Evolutionary conservation across 2,888 invertebrate genomes (phyloP), one percentile per base, ranked within the genome.

Genomic region (Girardia tigrina): DNA sequence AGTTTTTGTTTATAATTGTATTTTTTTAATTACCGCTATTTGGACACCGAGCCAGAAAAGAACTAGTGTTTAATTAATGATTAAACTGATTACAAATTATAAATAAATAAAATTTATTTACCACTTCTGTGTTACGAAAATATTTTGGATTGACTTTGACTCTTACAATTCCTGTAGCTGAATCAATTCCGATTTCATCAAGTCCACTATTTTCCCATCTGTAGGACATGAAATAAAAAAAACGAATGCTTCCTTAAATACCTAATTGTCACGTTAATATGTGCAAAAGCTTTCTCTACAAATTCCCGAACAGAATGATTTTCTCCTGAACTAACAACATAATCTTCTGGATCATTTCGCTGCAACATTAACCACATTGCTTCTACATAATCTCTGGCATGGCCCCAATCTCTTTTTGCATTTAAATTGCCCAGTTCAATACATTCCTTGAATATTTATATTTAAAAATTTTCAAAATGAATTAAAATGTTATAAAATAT

Each of bases 341-440:
- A 97, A 86, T 99, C 98, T 74, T 94, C 91, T 0, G 98, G 91
- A 36, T 86, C 84, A 0, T 92, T 89, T 82, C 90, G 90, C 83
- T 99, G 98, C 20, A 99, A 87, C 92, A 99, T 99, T 83, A 94
- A 86, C 95, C 97, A 99, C 98, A 99, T 99, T 0, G 95, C 98
- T 88, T 94, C 91, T 6, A 95, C 91, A 84, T 94, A 95, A 85
- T 95, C 95, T 84, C 89, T 90, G 29, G 85, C 84, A 79, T 87
- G 86, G 12, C 98, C 98, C 98, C 98, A 99, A 85, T 99, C 98
- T 81, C 98, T 87, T 83, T 90, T 90, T 20, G 97, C 90, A 84
- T 95, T 94, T 81, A 98, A 86, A 84, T 94, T 94, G 23, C 98
- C 98, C 77, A 99, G 86, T 28, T 72, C 70, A 74, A 75, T 73